Conservation (phyloP, 2,113 vertebrate genomes). For the Phycodurus eques region DNA sequence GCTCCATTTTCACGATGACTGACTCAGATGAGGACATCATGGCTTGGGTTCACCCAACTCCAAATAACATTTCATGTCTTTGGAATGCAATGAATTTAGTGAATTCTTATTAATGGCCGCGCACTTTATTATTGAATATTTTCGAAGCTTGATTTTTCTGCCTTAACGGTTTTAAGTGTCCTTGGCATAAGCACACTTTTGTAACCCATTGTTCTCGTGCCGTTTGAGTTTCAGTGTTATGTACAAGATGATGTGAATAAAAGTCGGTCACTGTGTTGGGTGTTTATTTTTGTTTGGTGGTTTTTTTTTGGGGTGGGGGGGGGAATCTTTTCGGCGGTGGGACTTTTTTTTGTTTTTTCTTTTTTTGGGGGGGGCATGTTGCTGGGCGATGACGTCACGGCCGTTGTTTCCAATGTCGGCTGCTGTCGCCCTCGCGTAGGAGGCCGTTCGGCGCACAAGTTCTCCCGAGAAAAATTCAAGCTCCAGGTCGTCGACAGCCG, state of each 20-base stretch:
- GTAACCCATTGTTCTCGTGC: background rate
- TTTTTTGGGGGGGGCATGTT: slow-evolving; percentile 8
- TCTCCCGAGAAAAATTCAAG: slow-evolving; percentile 34
- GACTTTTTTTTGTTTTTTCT: slow-evolving; percentile 12
- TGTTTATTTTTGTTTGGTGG: no score
- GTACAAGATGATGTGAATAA: background rate
- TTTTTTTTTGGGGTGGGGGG: background rate
- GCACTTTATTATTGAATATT: no score
- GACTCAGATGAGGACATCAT: no score
- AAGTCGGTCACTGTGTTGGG: background rate
- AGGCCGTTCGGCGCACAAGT: slow-evolving; percentile 66
- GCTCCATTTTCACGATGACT: no score
- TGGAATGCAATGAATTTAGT: no score
- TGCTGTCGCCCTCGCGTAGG: slow-evolving; percentile 50
- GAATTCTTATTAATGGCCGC: no score
- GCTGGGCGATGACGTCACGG: slow-evolving; percentile 67
- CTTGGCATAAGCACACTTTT: background rate
- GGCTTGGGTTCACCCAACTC: no score
- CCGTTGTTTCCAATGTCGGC: slow-evolving; percentile 71
- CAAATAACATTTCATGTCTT: no score
- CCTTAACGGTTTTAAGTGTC: background rate
- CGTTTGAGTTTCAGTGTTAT: slow-evolving; percentile 8
- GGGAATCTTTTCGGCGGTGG: background rate
- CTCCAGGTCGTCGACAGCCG: slow-evolving; percentile 59
- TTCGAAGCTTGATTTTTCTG: background rate